Percentiles rank a stretch among this genome's conserved stretches.
Conservation (phyloP, 2,888 invertebrate species). For the Drosophila paramelanica region DNA sequence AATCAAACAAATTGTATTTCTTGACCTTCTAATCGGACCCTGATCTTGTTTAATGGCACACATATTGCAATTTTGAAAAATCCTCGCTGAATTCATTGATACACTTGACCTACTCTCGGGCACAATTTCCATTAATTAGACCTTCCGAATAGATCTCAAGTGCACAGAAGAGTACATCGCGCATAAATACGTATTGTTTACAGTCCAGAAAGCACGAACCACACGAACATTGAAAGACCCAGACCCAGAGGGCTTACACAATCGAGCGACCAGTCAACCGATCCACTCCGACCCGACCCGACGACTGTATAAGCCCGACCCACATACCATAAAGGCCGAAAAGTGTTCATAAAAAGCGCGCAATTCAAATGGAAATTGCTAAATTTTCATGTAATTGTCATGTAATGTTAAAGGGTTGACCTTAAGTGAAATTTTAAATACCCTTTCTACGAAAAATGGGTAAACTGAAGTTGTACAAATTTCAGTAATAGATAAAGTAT, state of each 20-base stretch:
- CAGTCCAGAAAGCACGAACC: constrained; percentile 76
- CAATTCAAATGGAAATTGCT: constrained; percentile 67
- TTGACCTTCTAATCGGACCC: constrained; percentile 29
- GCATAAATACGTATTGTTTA: constrained; percentile 41
- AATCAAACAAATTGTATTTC: neutral
- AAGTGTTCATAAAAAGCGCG: constrained; percentile 31
- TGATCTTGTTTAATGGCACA: constrained; percentile 50
- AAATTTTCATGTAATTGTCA: constrained; percentile 63
- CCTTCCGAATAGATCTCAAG: constrained; percentile 59
- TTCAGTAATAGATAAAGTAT: no score
- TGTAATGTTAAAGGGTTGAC: constrained; percentile 53
- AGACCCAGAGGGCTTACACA: constrained; percentile 60
- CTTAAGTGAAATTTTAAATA: constrained; percentile 61
- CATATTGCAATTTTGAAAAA: constrained; percentile 23
- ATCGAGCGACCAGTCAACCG: constrained; percentile 67
- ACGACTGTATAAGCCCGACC: constrained; percentile 15
- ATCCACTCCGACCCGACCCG: constrained; percentile 28
- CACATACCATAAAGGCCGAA: constrained; percentile 59
- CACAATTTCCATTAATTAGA: constrained; percentile 66
- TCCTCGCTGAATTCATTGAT: constrained; percentile 32
- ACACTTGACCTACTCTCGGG: constrained; percentile 68
- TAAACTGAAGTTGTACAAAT: no score
- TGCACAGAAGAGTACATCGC: constrained; percentile 28
- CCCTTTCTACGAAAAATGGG: neutral
- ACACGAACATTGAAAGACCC: constrained; percentile 26